Percentiles rank a stretch among this genome's conserved stretches.
phyloP scores from a whole-genome alignment of 2,888 invertebrate species.

The Leptinotarsa rubiginosa region DNA sequence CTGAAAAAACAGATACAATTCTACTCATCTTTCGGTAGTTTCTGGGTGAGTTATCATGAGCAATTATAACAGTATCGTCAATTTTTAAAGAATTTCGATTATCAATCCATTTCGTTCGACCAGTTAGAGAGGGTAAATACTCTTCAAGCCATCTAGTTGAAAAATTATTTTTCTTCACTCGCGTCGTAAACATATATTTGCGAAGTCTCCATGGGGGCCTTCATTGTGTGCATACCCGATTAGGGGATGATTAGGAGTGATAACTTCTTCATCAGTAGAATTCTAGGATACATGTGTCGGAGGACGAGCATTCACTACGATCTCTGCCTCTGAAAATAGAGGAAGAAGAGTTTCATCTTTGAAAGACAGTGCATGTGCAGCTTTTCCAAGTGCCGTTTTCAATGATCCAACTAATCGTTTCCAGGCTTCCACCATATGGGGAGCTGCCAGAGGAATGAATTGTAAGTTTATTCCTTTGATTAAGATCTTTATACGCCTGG shows the following conservation, averaged over 20 bases:
- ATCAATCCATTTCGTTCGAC: not conserved
- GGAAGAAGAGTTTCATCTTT: not conserved
- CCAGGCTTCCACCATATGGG: slow-evolving; percentile 8
- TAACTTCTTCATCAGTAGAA: not conserved
- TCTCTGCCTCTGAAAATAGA: not conserved
- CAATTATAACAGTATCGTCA: slow-evolving; percentile 11
- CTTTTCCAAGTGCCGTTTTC: slow-evolving; percentile 1
- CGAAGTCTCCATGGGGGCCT: not conserved
- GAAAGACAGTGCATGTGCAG: not conserved
- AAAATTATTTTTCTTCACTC: slow-evolving; percentile 7
- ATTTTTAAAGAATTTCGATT: not conserved
- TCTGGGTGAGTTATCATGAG: slow-evolving; percentile 12
- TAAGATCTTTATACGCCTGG: not conserved
- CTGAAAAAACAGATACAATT: slow-evolving; percentile 1
- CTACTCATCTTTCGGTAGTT: not conserved
- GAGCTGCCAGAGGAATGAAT: not conserved
- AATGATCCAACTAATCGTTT: not conserved
- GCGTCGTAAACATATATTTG: not conserved
- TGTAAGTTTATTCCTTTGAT: not conserved
- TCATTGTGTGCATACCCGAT: not conserved
- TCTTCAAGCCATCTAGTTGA: slow-evolving; percentile 6
- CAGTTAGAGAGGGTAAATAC: not conserved
- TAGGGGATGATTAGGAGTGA: not conserved
- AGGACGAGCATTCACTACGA: not conserved
- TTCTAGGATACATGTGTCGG: not conserved